Evolutionary conservation across 2,888 invertebrate species (phyloP), one percentile per base, ranked within the genome.

Genomic region (Cosmia trapezina): DNA sequence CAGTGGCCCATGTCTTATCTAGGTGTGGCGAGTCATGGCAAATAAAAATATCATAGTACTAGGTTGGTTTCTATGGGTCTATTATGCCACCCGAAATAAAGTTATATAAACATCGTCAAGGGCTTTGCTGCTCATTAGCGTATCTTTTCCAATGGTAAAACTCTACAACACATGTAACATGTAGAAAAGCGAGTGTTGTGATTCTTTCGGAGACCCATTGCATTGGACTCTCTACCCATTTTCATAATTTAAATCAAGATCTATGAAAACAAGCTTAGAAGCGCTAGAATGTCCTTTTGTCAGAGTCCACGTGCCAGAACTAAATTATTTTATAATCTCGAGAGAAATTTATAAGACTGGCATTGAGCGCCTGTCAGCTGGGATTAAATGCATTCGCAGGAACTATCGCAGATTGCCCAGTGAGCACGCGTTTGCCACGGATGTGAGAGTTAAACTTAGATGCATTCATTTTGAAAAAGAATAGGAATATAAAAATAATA

Each of bases 301-400:
- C 1, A 3, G 8, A 11, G 12, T 19, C n/a, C 22, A 12, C 33
- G 33, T 43, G 45, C 41, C 33, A 22, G 56, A 51, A 28, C 12
- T 53, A 61, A 37, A 70, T 61, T 65, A 54, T 63, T 59, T 71
- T 41, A 71, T 67, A 71, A 77, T 79, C 82, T 47, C 2, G 4
- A 72, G 37, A 65, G 17, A 54, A 67, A 82, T 80, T 78, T 70
- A 62, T 74, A 65, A 70, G 60, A 51, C 22, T 67, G 43, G 37
- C 67, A 66, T 53, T 33, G 65, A 70, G 51, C 81, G 54, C 74
- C 71, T 63, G 80, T 79, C 68, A 83, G 83, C 75, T 61, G 33
- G 64, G 75, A 83, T 71, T 74, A 75, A 81, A 81, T 79, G 80
- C 81, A 83, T 79, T 81, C 66, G 33, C 62, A 83, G 66, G 64